These are phyloP conservation scores for Acromyrmex charruanus DNA, from an alignment of 1,140 invertebrate genomes.

Conservation along the genomic window DNA sequence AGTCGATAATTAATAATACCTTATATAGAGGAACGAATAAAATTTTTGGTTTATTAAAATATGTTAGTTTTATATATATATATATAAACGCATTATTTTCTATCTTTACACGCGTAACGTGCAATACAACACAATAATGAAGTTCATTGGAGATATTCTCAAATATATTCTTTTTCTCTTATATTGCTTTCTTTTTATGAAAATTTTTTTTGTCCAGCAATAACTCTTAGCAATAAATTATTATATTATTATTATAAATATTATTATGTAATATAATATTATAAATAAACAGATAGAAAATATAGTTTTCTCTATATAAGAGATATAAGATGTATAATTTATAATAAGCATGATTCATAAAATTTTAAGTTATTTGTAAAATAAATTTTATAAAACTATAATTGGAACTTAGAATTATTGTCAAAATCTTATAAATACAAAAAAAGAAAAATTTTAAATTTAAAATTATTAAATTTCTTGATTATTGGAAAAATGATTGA, in stretches of 20 bases:
- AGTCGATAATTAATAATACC: conserved; percentile 22
- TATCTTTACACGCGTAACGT: no score
- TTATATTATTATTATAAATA: no score
- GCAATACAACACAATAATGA: no score
- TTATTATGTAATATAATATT: background rate
- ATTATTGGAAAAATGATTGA: background rate
- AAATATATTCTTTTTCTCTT: no score
- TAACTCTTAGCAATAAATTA: no score
- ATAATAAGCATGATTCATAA: background rate
- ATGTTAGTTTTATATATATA: background rate
- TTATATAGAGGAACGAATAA: background rate
- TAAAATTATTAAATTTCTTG: background rate
- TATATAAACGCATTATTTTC: background rate
- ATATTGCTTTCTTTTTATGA: no score
- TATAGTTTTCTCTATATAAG: background rate
- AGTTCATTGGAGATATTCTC: no score
- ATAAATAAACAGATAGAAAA: background rate
- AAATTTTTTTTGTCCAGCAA: no score
- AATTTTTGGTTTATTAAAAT: conserved; percentile 1
- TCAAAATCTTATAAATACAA: background rate
- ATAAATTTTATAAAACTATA: background rate
- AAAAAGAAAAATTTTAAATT: conserved; percentile 2
- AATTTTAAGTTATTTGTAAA: background rate
- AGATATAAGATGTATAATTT: background rate
- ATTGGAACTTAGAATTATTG: background rate